These are phyloP conservation scores for Rhagoletis zephyria DNA, from an alignment of 1,140 invertebrate species.

Conservation along the genomic window DNA sequence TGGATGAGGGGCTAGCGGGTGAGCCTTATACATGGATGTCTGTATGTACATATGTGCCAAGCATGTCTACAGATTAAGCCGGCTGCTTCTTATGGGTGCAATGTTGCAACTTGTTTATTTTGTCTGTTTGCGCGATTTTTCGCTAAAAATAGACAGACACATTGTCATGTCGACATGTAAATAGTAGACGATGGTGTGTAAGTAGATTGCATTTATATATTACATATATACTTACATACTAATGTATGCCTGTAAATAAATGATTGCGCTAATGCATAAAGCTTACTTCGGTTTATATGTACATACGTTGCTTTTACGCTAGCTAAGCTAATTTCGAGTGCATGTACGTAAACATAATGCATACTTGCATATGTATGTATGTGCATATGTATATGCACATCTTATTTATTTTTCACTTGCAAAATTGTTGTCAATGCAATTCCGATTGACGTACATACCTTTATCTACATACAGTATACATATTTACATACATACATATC, in stretches of 20 bases:
- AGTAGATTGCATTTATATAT: background rate
- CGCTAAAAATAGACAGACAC: constrained; percentile 46
- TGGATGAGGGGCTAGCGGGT: too few species aligned
- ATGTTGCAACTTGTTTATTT: constrained; percentile 15
- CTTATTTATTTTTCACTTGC: background rate
- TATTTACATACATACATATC: too few species aligned
- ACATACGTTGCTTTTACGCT: background rate
- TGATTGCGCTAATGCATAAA: background rate
- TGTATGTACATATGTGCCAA: background rate
- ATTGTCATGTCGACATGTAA: constrained; percentile 43
- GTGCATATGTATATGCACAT: background rate
- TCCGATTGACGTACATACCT: background rate
- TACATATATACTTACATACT: background rate
- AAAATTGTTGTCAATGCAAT: background rate
- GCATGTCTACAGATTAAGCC: constrained; percentile 31
- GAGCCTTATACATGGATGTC: too few species aligned
- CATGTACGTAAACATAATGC: too few species aligned
- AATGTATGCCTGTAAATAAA: background rate
- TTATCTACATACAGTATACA: too few species aligned
- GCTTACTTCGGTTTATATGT: background rate
- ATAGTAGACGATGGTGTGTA: constrained; percentile 10
- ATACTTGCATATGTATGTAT: background rate
- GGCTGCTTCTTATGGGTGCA: background rate
- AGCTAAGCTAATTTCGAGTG: background rate
- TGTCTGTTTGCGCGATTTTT: constrained; percentile 10